These are phyloP conservation scores for Neodiprion lecontei DNA, from an alignment of 1,140 invertebrate genomes.

Conservation along the genomic window DNA sequence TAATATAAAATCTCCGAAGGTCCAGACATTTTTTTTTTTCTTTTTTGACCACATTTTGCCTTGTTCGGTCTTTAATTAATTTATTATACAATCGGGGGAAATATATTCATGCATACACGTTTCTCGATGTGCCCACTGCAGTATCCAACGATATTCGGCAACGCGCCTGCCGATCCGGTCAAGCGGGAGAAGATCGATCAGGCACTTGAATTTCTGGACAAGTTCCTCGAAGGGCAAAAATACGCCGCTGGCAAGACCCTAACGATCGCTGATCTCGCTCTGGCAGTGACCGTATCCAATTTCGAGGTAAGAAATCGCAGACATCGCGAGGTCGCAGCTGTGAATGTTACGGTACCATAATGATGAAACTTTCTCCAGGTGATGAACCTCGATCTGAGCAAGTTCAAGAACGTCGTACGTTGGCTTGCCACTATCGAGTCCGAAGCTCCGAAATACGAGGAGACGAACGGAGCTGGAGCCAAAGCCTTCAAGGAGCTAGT, in stretches of 20 bases:
- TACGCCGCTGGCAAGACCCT: conserved; percentile 73
- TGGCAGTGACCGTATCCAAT: conserved; percentile 69
- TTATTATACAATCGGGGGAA: not conserved
- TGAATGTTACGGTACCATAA: not conserved
- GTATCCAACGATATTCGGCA: conserved; percentile 75
- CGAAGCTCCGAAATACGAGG: conserved; percentile 73
- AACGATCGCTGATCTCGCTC: conserved; percentile 75
- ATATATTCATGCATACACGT: conserved; percentile 32
- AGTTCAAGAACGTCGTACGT: conserved; percentile 70
- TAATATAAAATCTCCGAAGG: not conserved
- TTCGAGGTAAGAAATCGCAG: conserved; percentile 61
- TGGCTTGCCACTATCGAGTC: conserved; percentile 74
- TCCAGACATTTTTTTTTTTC: conserved; percentile 9
- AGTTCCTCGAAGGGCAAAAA: conserved; percentile 69
- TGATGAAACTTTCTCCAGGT: conserved; percentile 39
- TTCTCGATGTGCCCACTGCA: conserved; percentile 53
- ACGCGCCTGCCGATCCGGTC: conserved; percentile 67
- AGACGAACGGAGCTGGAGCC: conserved; percentile 67
- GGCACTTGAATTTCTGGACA: conserved; percentile 71
- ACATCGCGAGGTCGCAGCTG: not conserved
- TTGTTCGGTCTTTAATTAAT: not conserved
- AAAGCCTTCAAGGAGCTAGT: conserved; percentile 51
- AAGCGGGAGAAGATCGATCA: conserved; percentile 70
- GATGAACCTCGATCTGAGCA: conserved; percentile 67
- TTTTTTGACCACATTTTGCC: conserved; percentile 9